phyloP scores from a whole-genome alignment of 1,140 invertebrate genomes.

The Alviniconcha marisindica region DNA sequence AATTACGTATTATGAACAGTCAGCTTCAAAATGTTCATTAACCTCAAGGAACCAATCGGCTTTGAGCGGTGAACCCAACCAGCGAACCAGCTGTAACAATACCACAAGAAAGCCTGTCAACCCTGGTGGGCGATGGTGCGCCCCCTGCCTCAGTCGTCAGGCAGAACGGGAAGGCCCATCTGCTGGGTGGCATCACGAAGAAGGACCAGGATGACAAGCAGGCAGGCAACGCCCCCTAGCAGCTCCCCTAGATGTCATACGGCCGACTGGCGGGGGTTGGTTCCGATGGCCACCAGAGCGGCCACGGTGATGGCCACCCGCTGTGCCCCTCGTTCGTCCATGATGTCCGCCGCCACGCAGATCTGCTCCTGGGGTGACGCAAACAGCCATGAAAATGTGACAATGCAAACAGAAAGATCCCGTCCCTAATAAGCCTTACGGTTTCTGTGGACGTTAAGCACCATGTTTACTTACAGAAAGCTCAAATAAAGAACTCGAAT shows the following conservation, averaged over 20 bases:
- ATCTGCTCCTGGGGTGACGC: slow-evolving; percentile 57
- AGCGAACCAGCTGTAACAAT: too few species aligned
- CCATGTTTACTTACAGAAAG: too few species aligned
- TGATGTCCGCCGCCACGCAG: slow-evolving; percentile 64
- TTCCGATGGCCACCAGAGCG: slow-evolving; percentile 62
- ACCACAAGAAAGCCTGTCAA: too few species aligned
- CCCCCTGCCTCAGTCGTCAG: slow-evolving; percentile 35
- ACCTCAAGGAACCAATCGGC: too few species aligned
- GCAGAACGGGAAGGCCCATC: slow-evolving; percentile 56
- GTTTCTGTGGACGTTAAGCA: too few species aligned
- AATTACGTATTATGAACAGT: too few species aligned
- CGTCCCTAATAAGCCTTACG: too few species aligned
- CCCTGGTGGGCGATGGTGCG: too few species aligned
- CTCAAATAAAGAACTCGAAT: neutral
- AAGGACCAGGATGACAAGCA: slow-evolving; percentile 55
- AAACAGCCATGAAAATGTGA: too few species aligned
- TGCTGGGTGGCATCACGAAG: slow-evolving; percentile 54
- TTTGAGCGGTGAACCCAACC: too few species aligned
- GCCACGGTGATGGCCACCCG: slow-evolving; percentile 62
- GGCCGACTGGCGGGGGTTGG: slow-evolving; percentile 61
- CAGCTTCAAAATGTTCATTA: too few species aligned
- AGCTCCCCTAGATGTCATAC: slow-evolving; percentile 63
- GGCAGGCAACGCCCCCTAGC: slow-evolving; percentile 55
- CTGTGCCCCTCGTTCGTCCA: slow-evolving; percentile 64
- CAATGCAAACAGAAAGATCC: too few species aligned